Base-by-base conservation (phyloP, 1,140 invertebrate genomes). In the Scaptomyza pallida region DNA sequence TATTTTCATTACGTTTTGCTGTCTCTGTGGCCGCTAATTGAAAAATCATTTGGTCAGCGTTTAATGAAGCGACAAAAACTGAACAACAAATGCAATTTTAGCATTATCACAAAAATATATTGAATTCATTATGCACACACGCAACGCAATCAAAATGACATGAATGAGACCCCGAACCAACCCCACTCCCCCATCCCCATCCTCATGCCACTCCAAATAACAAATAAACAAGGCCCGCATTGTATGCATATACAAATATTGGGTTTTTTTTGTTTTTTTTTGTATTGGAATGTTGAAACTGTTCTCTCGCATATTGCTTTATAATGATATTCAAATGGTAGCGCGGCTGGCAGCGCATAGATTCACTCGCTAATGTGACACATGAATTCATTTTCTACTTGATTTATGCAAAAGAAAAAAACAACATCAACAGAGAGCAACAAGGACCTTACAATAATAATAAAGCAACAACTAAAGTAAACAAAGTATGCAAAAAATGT, bases 331-430 rank as follows among this genome's bases (percentile, higher is more conserved):
- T 72, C 70, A 60, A 72, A 67, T 60, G 48, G 54, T 3, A 16
- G 8, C 26, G 69, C 57, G 26, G 17, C 10, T 43, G 17, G n/a
- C 78, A 30, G 52, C 81, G 72, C 68, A 83, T 76, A 85, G 56
- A 68, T 60, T 19, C 60, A 33, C 55, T 60, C 63, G 80, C 61
- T 85, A 85, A 85, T 85, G 81, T 85, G 81, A 85, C 80, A 86
- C 80, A 86, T 71, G 80, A 85, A 68, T 85, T 85, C 73, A 74
- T 80, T 71, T 30, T 85, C 63, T 64, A 74, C 65, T 86, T 85
- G 78, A 85, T 85, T 80, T 85, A 85, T 85, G 76, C 80, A 80
- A 69, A 77, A 75, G n/a, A 12, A 37, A 35, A 5, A 37, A 85
- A 70, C 54, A 75, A 76, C 72, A 68, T 61, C 61, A 79, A 61